Evolutionary conservation across 1,140 invertebrate species (phyloP), one percentile per base, ranked within the genome.

Genomic region (Camponotus vicinus): DNA sequence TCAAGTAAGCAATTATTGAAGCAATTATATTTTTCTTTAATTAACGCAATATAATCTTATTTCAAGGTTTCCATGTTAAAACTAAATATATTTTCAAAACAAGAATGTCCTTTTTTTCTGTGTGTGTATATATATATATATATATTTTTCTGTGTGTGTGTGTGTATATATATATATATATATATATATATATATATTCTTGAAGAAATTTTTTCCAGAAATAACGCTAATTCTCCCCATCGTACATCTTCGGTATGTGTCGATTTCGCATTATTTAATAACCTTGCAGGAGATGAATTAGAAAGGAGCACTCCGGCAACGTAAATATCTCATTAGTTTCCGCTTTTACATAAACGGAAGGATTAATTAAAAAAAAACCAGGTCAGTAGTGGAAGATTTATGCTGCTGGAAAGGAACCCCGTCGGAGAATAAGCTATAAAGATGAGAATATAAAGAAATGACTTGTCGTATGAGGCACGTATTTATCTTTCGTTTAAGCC

Each of bases 311-410:
- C 79, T 82, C 52, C 13, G 40, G 37, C 18, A 40, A 13, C 27
- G 67, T 82, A 82, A 82, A 82, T 82, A 73, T 82, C 67, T 82
- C 15, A 82, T 82, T 82, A 73, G 67, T 73, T 73, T 73, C 79
- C 79, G 79, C 52, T 73, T 71, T 73, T 82, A 82, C 66, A 80
- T 82, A 67, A 82, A 82, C 79, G 79, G 79, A 82, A 82, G 79
- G 79, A 82, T 82, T 82, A 82, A 73, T 82, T 73, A 45, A 82
- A 82, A 82, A 79, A 73, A 82, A 59, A 82, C 69, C 34, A 82
- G 55, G 40, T 21, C 40, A 32, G 27, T 61, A 15, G 27, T 59
- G 27, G 27, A 82, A 82, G 67, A 82, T 82, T 71, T 52, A 82
- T 82, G 2, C 37, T 18, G 52, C 73, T 55, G 55, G 40, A 42